Conservation (phyloP, 2,797 vertebrate genomes). For the Sphaeramia orbicularis region DNA sequence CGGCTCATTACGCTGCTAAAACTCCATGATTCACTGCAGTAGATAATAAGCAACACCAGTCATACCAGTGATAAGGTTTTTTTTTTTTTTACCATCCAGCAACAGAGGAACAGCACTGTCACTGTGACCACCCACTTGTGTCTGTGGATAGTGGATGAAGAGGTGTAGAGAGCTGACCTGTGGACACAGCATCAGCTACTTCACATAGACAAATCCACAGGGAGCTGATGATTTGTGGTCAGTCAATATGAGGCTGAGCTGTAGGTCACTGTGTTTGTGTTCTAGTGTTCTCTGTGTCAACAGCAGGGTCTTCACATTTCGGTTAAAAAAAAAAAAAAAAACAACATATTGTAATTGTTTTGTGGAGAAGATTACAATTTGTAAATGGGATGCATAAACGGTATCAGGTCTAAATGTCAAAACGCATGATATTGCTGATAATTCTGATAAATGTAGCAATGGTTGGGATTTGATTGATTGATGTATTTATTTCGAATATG, state of each 20-base stretch:
- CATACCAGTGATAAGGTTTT: slow-evolving; percentile 24
- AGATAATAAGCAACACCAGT: slow-evolving; percentile 35
- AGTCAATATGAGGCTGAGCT: not conserved
- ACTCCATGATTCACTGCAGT: slow-evolving; percentile 12
- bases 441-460: too few species aligned
- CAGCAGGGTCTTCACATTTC: too few species aligned
- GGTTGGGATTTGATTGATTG: slow-evolving; percentile 1
- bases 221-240: not conserved
- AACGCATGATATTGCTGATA: too few species aligned
- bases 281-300: too few species aligned
- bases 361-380: too few species aligned
- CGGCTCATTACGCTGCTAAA: slow-evolving; percentile 22
- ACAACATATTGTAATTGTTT: too few species aligned
- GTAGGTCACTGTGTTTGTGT: not conserved
- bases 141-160: slow-evolving; percentile 11
- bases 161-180: not conserved
- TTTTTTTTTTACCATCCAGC: not conserved
- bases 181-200: slow-evolving; percentile 5
- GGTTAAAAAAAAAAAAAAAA: too few species aligned
- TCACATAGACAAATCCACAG: slow-evolving; percentile 9
- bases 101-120: slow-evolving; percentile 25
- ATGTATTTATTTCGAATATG: too few species aligned
- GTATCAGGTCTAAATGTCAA: too few species aligned
- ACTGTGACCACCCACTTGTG: slow-evolving; percentile 22
- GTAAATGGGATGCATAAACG: too few species aligned